These are phyloP conservation scores for Whitmania pigra DNA, from an alignment of 1,140 invertebrate genomes.

Conservation along the genomic window DNA sequence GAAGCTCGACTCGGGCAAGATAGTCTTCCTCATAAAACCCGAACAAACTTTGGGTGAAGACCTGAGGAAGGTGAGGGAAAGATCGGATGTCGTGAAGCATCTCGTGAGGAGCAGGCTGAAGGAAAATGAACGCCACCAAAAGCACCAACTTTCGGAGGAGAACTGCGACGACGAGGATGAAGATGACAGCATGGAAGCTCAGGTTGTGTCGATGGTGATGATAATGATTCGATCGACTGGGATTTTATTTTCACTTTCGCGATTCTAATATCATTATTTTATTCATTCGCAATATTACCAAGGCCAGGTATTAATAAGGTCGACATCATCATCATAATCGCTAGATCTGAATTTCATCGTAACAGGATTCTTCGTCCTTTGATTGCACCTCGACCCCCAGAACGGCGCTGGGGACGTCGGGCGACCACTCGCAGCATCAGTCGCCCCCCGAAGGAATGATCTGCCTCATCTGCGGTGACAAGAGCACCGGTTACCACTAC, in stretches of 20 bases:
- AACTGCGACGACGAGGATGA: conserved; percentile 4
- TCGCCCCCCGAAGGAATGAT: conserved; percentile 35
- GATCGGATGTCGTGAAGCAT: too few species aligned
- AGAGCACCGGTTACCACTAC: conserved; percentile 94
- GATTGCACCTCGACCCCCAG: neutral
- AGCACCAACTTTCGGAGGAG: too few species aligned
- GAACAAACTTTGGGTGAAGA: too few species aligned
- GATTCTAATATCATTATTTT: neutral
- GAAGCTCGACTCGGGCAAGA: too few species aligned
- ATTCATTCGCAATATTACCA: neutral
- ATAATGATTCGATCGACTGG: neutral
- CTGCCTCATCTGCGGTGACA: conserved; percentile 93
- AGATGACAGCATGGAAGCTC: neutral
- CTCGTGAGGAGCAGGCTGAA: too few species aligned
- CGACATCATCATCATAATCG: neutral
- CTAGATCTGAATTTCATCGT: neutral
- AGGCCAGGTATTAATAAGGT: too few species aligned
- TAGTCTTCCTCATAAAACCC: too few species aligned
- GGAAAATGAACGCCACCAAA: too few species aligned
- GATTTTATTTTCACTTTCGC: too few species aligned
- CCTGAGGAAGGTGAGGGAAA: too few species aligned
- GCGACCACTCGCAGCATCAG: neutral
- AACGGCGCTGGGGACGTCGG: neutral
- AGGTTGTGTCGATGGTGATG: neutral
- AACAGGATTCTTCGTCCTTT: neutral